Evolutionary conservation across 2,888 invertebrate genomes (phyloP).

Genomic region (Trachelus iudaicus): DNA sequence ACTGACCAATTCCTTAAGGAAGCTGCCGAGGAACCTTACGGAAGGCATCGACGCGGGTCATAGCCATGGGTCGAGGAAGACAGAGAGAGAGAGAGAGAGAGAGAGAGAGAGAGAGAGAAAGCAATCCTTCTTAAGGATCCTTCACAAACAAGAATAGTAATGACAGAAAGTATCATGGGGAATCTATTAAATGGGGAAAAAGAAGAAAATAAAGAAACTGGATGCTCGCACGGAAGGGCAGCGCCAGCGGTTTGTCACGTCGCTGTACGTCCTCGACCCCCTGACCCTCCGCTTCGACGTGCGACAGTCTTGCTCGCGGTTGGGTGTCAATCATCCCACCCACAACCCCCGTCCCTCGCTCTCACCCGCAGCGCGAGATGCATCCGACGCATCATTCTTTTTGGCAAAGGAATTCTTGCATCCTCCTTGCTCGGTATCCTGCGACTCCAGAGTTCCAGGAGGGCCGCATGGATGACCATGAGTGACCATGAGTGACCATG

Average conservation of each 20-base stretch:
- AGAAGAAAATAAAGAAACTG: background rate
- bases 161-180: too few relatives aligned
- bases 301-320: background rate
- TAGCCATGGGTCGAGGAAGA: slow-evolving; percentile 3
- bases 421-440: too few relatives aligned
- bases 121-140: too few relatives aligned
- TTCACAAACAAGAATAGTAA: too few relatives aligned
- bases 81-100: slow-evolving; percentile 6
- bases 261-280: slow-evolving; percentile 37
- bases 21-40: background rate
- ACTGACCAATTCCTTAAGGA: background rate
- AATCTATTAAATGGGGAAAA: too few relatives aligned
- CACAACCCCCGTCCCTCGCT: too few relatives aligned
- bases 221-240: slow-evolving; percentile 42
- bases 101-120: background rate
- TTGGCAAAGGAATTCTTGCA: too few relatives aligned
- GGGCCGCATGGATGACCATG: too few relatives aligned
- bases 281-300: slow-evolving; percentile 25
- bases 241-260: slow-evolving; percentile 50
- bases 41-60: slow-evolving; percentile 15
- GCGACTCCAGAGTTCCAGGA: too few relatives aligned
- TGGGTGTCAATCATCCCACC: background rate
- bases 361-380: too few relatives aligned
- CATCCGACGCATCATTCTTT: too few relatives aligned
- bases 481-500: too few relatives aligned